These are phyloP conservation scores for Nerophis lumbriciformis DNA, from an alignment of 2,113 vertebrate species.

Conservation along the genomic window DNA sequence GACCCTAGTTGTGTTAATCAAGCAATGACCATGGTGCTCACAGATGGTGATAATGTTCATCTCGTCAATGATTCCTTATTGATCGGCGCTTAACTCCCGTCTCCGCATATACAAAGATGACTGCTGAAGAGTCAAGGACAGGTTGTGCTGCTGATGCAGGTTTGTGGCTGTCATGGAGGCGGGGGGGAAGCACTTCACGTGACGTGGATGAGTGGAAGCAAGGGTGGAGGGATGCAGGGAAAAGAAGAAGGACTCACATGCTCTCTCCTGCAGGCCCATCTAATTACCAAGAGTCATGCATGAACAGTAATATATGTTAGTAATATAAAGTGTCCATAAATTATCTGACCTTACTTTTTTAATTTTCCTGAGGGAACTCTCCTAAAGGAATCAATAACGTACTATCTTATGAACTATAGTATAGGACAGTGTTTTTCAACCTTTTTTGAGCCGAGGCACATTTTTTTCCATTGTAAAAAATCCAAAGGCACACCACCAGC, in stretches of 20 bases:
- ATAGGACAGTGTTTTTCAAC: no score
- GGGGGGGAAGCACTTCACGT: slow-evolving; percentile 18
- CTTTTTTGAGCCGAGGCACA: no score
- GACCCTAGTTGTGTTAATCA: no score
- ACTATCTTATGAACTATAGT: no score
- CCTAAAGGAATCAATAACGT: no score
- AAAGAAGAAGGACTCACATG: slow-evolving; percentile 17
- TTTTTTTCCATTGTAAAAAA: no score
- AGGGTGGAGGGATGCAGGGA: slow-evolving; percentile 8
- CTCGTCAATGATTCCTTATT: neutral
- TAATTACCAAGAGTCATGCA: slow-evolving; percentile 6
- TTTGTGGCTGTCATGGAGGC: slow-evolving; percentile 15
- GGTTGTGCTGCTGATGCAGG: slow-evolving; percentile 44
- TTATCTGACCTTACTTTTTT: no score
- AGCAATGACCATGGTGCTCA: slow-evolving; percentile 3
- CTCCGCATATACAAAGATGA: slow-evolving; percentile 15
- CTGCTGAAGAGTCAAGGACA: slow-evolving; percentile 25
- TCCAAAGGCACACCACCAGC: no score
- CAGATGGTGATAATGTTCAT: slow-evolving; percentile 1
- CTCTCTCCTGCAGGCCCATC: slow-evolving; percentile 2
- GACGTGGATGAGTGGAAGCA: slow-evolving; percentile 21
- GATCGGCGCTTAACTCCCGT: slow-evolving; percentile 20
- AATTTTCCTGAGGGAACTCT: no score
- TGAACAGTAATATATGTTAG: neutral
- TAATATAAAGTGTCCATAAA: neutral